A percentile compares a stretch with the other conserved stretches of the same genome.
Evolutionary conservation across 2,797 vertebrate species (phyloP).

Genomic region (Hyperoplus lanceolatus): DNA sequence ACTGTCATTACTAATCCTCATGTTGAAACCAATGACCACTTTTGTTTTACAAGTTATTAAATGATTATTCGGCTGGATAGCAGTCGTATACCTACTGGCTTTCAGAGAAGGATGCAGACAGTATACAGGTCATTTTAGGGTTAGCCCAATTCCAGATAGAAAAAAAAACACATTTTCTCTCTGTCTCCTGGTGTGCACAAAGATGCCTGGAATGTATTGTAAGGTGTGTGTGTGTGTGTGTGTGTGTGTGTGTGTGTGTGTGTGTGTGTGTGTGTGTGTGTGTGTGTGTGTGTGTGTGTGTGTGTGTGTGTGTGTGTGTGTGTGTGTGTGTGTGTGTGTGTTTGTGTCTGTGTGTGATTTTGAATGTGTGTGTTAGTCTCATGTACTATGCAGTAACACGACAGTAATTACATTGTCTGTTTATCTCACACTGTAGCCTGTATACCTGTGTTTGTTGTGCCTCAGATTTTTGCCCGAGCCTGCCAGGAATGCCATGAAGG

Average conservation of each 20-base stretch:
- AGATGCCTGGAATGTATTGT: constrained; percentile 32
- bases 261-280: constrained; percentile 34
- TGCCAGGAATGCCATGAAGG: constrained; percentile 47
- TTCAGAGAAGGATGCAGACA: constrained; percentile 24
- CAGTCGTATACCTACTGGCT: constrained; percentile 21
- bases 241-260: constrained; percentile 38
- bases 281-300: constrained; percentile 24
- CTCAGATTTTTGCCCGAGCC: constrained; percentile 27
- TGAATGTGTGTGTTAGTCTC: constrained; percentile 41
- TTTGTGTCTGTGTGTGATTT: constrained; percentile 19
- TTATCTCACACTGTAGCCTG: constrained; percentile 59
- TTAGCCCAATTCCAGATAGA: constrained; percentile 41
- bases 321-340: constrained; percentile 34
- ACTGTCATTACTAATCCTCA: constrained; percentile 23
- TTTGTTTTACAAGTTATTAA: constrained; percentile 38
- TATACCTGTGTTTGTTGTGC: constrained; percentile 62
- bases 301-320: constrained; percentile 38
- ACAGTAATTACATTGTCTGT: constrained; percentile 69
- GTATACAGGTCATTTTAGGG: constrained; percentile 42
- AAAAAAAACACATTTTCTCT: constrained; percentile 32
- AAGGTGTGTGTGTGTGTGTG: constrained; percentile 27
- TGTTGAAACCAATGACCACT: constrained; percentile 28
- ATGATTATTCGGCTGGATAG: constrained; percentile 21
- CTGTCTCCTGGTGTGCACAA: constrained; percentile 22
- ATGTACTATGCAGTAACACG: constrained; percentile 36